Evolutionary conservation across 2,797 vertebrate genomes (phyloP), one percentile per base, ranked within the genome.

Genomic region (Clarias fuscus): DNA sequence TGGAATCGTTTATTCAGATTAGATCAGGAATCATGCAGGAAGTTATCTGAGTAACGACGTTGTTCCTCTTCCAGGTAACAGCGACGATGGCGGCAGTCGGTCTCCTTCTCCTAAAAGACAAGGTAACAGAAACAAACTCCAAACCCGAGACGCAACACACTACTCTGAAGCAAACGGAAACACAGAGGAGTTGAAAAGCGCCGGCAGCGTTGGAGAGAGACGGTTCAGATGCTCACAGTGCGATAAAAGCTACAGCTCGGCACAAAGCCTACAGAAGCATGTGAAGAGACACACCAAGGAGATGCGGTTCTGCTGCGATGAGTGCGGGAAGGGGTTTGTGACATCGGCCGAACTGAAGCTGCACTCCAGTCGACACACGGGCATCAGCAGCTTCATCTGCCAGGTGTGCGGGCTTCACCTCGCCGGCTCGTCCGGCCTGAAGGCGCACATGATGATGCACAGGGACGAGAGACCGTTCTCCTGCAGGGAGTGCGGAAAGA

Each of bases 401-500:
- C 10, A 11, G 37, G 68, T 83, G 11, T 89, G 88, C 27, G 86
- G 88, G 27, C 87, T 86, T n/a, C 40, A 84, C 37, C 43, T 85
- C 22, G 73, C 78, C 17, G 43, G 82, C 13, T 77, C 84, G 0
- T 87, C 84, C 1, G 76, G 81, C 40, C 72, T 89, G 58, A 88
- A 86, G 1, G 84, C 37, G 1, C 89, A 88, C 85, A 82, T 86
- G 84, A 82, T 84, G 76, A 84, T 11, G 8, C 85, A 86, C 84
- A 86, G 71, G 0, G 72, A 65, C 14, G 82, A 87, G 18, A 86
- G 81, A 56, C 84, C 86, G 8, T 84, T 86, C 73, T 18, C 58
- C 84, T 89, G 88, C 83, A 24, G 64, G 56, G 85, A 90, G 17
- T 88, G 86, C 22, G 67, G 76, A 13, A 90, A 90, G 80, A n/a